A percentile compares a stretch with the other conserved stretches of the same genome.
phyloP scores from a whole-genome alignment of 2,113 vertebrate genomes.

The Microtus oregoni region DNA sequence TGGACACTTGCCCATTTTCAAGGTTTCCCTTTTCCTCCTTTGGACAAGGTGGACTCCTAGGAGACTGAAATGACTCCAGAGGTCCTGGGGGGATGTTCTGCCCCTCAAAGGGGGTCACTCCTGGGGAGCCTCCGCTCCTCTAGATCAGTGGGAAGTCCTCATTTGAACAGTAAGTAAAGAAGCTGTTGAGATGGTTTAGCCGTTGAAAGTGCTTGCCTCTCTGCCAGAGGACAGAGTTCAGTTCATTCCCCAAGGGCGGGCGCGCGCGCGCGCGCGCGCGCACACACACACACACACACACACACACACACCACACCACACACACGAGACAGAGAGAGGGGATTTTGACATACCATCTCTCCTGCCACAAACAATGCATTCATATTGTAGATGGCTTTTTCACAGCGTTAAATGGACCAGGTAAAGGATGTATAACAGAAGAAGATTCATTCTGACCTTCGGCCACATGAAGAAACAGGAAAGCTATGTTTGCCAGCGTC shows the following conservation, averaged over 20 bases:
- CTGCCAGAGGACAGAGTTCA: background rate
- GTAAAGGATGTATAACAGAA: background rate
- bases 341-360: background rate
- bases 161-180: background rate
- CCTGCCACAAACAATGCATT: background rate
- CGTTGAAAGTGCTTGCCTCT: too few relatives aligned
- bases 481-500: background rate
- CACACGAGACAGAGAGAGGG: background rate
- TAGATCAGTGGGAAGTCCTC: background rate
- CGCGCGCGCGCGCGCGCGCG: background rate
- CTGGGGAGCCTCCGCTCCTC: background rate
- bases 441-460: background rate
- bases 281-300: background rate
- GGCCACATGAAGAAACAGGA: background rate
- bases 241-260: background rate
- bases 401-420: background rate
- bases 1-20: background rate
- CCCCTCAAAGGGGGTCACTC: background rate
- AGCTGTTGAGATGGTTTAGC: background rate
- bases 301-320: background rate
- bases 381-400: constrained; percentile 14
- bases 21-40: background rate
- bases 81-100: background rate
- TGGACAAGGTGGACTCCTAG: background rate
- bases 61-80: background rate